phyloP scores from a whole-genome alignment of 2,888 invertebrate species.

The Trilocha varians region DNA sequence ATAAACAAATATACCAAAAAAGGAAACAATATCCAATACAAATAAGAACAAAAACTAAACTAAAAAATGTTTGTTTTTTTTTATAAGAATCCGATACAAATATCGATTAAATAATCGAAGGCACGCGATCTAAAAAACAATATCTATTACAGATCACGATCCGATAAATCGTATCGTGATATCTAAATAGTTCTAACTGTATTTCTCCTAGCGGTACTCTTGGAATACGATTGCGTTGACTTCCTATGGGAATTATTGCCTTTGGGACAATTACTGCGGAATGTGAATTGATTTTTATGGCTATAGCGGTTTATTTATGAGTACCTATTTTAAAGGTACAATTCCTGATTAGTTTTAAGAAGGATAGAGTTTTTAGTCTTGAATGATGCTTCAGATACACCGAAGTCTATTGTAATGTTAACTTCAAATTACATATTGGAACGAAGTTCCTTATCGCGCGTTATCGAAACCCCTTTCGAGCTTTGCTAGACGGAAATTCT shows the following conservation, averaged over 20 bases:
- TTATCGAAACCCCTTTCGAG: no score
- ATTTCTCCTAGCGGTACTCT: not conserved
- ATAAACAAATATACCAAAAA: no score
- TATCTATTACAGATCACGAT: conserved; percentile 2
- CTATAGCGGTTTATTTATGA: not conserved
- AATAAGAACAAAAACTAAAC: no score
- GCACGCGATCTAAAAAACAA: not conserved
- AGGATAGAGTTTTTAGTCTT: no score
- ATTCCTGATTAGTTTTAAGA: no score
- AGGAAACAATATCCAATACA: no score
- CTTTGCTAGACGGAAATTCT: no score
- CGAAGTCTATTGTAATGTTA: no score
- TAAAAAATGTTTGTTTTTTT: conserved; percentile 8
- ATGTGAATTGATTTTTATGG: not conserved
- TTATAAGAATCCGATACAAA: conserved; percentile 10
- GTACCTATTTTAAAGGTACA: no score
- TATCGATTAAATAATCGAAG: not conserved
- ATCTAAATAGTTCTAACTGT: not conserved
- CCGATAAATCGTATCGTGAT: not conserved
- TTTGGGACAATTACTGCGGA: not conserved
- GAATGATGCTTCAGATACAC: no score
- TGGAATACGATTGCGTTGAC: not conserved
- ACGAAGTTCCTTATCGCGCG: no score
- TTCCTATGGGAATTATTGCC: not conserved
- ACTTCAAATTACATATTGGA: no score